Evolutionary conservation across 2,888 invertebrate genomes (phyloP), one percentile per base, ranked within the genome.

Genomic region (Troides helena): DNA sequence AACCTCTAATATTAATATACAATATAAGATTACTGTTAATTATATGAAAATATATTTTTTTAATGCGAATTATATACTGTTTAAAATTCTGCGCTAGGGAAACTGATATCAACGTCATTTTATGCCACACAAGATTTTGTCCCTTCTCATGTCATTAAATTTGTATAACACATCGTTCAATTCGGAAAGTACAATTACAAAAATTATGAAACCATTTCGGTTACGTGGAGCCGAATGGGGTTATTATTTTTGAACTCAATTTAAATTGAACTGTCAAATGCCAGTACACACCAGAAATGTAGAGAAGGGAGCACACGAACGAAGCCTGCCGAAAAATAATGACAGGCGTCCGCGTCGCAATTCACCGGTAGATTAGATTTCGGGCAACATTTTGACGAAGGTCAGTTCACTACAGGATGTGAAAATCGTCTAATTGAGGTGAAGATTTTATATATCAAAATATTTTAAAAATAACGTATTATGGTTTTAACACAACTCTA

Each of bases 231-330:
- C 39, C 43, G 57, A 57, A 65, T 60, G 56, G 39, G 58, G 62
- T 68, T 68, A 68, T 68, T 68, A 68, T 57, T 62, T 61, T 57
- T 25, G 25, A 69, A 50, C 65, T 62, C 65, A 65, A 69, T 62
- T 79, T 78, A 69, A 65, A 67, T 62, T 71, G 78, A 82, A 79
- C 78, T 80, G 80, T 81, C 81, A 81, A 80, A 78, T 73, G 78
- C 75, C 72, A 71, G 72, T 67, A 71, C 71, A 70, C 76, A 77
- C 76, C 78, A 79, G 76, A 77, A 75, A 75, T 74, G 70, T 73
- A 25, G 57, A 61, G 58, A 60, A 68, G 65, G 64, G 61, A 73
- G 70, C 72, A 68, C 72, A 65, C 75, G 74, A 79, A 78, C 76
- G 73, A 79, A 73, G 75, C 72, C 74, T 77, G 71, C 70, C 70